Percentiles rank a stretch among this genome's conserved stretches.
Conservation (phyloP, 2,797 vertebrate genomes). For the Pachyuromys duprasi region DNA sequence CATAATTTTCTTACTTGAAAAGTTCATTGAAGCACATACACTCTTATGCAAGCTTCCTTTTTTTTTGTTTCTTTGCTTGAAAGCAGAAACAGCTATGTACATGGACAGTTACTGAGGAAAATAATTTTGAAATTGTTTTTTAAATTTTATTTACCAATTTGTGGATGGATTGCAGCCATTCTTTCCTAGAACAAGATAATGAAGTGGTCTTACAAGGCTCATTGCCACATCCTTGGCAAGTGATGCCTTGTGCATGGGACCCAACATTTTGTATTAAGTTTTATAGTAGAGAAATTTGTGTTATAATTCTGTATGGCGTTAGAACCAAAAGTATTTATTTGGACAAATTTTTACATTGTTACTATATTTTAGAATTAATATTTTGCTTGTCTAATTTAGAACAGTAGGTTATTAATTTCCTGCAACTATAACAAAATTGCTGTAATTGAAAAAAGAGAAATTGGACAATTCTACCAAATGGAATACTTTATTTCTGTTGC, state of each 20-base stretch:
- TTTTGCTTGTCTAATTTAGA: constrained; percentile 64
- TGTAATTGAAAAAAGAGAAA: constrained; percentile 20
- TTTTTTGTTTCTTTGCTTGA: neutral
- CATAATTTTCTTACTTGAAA: constrained; percentile 9
- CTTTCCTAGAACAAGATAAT: constrained; percentile 6
- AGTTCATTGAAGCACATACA: neutral
- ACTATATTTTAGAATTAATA: constrained; percentile 55
- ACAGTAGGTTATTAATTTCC: constrained; percentile 26
- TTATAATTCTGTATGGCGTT: constrained; percentile 40
- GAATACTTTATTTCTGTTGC: constrained; percentile 40
- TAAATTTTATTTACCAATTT: neutral
- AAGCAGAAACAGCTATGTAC: neutral
- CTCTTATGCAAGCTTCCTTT: neutral
- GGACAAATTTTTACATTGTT: constrained; percentile 21
- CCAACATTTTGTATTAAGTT: neutral
- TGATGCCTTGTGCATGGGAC: constrained; percentile 48
- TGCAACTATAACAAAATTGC: constrained; percentile 21
- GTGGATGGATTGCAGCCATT: constrained; percentile 18
- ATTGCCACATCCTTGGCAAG: constrained; percentile 48
- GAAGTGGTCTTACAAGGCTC: constrained; percentile 61
- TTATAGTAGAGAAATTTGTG: neutral
- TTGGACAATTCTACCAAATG: constrained; percentile 1
- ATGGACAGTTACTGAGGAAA: neutral
- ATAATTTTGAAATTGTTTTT: neutral
- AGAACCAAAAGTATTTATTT: constrained; percentile 14